Conservation (phyloP, 2,113 vertebrate genomes). For the Oxyura jamaicensis region DNA sequence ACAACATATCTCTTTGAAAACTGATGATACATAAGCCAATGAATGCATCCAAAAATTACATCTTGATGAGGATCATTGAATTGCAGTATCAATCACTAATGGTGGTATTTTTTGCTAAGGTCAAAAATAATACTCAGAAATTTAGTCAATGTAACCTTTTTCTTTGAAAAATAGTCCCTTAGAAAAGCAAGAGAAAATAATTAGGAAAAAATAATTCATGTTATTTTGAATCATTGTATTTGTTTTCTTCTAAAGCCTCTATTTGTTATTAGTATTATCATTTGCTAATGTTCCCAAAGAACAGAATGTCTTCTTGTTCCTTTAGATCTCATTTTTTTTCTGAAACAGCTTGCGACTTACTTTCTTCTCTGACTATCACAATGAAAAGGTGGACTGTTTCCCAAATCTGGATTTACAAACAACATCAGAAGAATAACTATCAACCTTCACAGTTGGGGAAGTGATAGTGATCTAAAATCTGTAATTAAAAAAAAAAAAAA, state of each 20-base stretch:
- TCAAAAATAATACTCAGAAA: background rate
- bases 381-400: background rate
- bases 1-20: background rate
- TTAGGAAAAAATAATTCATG: background rate
- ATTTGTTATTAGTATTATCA: background rate
- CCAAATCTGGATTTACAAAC: background rate
- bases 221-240: background rate
- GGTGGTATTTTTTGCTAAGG: background rate
- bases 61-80: background rate
- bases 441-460: background rate
- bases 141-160: background rate
- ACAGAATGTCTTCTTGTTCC: background rate
- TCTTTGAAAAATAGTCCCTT: background rate
- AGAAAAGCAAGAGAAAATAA: background rate
- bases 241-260: background rate
- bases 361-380: background rate
- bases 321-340: background rate
- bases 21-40: background rate
- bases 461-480: background rate
- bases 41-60: background rate
- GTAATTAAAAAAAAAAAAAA: background rate
- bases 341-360: background rate
- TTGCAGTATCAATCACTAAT: background rate
- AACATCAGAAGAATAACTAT: background rate
- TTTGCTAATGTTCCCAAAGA: background rate